Evolutionary conservation across 2,113 vertebrate genomes (phyloP).

Genomic region (Hassar affinis): DNA sequence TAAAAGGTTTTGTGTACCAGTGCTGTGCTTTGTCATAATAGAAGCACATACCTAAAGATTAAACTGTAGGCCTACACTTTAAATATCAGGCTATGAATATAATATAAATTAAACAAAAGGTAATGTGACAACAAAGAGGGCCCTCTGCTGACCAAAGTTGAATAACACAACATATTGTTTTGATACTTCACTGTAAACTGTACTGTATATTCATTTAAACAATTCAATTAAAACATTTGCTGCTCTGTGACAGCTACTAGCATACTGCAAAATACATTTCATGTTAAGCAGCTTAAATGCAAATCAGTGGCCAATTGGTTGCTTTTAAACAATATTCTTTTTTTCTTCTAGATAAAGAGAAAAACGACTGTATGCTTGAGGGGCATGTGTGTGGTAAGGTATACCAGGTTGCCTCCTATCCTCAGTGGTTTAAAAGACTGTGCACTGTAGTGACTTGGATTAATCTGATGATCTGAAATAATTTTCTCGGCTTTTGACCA

Average conservation of each 20-base stretch:
- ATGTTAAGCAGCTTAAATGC: not conserved
- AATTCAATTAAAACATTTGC: not conserved
- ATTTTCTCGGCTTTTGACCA: not conserved
- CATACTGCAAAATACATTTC: not conserved
- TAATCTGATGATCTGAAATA: not conserved
- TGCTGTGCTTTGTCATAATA: not conserved
- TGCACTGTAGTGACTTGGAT: not conserved
- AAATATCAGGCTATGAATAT: not conserved
- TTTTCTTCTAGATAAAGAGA: not conserved
- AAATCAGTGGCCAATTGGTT: not conserved
- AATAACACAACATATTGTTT: not conserved
- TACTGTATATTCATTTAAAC: too few species aligned
- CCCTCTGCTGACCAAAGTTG: slow-evolving; percentile 1
- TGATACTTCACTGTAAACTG: not conserved
- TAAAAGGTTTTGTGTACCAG: not conserved
- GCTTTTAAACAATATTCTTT: not conserved
- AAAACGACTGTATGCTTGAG: not conserved
- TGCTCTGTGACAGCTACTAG: not conserved
- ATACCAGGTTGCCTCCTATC: not conserved
- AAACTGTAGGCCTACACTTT: not conserved
- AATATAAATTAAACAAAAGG: not conserved
- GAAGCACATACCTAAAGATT: not conserved
- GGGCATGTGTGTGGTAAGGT: not conserved
- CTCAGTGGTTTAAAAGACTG: not conserved
- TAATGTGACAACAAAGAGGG: not conserved